Evolutionary conservation across 30 jellyfish, hydroid and myxozoan genomes (phyloP).

Genomic region (Pelagia noctiluca): DNA sequence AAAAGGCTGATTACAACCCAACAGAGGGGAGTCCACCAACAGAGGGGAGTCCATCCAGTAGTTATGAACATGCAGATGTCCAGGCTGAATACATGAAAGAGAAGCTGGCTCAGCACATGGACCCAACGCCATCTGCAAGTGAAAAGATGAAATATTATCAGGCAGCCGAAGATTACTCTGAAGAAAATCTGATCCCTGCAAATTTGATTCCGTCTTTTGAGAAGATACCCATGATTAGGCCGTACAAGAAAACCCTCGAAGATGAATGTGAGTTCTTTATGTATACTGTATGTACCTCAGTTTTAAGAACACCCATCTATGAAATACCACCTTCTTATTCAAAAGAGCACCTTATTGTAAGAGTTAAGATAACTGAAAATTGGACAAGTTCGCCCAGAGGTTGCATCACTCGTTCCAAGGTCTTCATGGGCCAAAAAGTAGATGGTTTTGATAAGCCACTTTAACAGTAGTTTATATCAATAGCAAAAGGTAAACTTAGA

Average conservation of each 20-base stretch:
- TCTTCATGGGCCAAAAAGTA: too few relatives aligned
- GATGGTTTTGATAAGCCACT: too few relatives aligned
- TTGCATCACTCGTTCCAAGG: background rate
- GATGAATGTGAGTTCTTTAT: constrained; percentile 54
- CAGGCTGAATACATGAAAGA: constrained; percentile 64
- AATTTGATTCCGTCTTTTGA: constrained; percentile 45
- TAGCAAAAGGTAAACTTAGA: too few relatives aligned
- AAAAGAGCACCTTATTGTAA: too few relatives aligned
- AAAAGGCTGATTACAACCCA: background rate
- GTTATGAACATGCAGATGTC: constrained; percentile 30
- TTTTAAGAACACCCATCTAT: too few relatives aligned
- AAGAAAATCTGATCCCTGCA: background rate
- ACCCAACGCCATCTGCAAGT: constrained; percentile 14
- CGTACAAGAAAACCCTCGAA: constrained; percentile 40
- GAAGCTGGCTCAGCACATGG: constrained; percentile 34
- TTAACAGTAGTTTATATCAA: too few relatives aligned
- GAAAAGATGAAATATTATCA: background rate
- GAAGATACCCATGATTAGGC: constrained; percentile 40
- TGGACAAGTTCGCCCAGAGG: background rate
- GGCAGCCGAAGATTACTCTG: background rate
- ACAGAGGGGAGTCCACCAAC: constrained; percentile 9
- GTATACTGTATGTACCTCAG: too few relatives aligned
- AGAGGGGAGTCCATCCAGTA: background rate
- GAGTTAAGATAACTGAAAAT: background rate
- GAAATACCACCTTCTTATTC: too few relatives aligned